Base-by-base conservation (phyloP, 2,797 vertebrate species). In the Sebastiscus albofasciatus region DNA sequence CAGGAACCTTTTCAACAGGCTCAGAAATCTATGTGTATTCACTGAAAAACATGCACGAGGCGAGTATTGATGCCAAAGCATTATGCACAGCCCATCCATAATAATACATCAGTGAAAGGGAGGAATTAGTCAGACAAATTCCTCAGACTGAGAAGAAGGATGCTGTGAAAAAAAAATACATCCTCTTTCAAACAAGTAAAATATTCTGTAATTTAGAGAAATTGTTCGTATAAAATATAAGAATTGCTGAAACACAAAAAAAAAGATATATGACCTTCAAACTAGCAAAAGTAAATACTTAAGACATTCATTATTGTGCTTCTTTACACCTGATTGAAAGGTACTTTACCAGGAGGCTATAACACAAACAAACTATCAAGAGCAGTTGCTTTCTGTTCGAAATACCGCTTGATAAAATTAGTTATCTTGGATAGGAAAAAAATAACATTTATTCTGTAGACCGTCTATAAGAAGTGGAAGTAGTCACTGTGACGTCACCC, bases 41-140 rank as follows among this genome's bases (percentile, higher is more conserved):
- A 86, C 79, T 71, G 62, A 58, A 85, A 82, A 91, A 89, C 77
- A 89, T 75, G 75, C 74, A 75, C 67, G 4, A 39, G 84, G 77
- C 46, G 14, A 58, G 66, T 87, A 93, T 87, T 84, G 90, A 93
- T 93, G 89, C 80, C 36, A 29, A 26, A 75, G 74, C 82, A 90
- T 86, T 92, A 91, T 88, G 82, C 88, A 81, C 65, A 61, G 74
- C 39, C 46, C 82, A 87, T 92, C 87, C 67, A 84, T 87, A 86
- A 85, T 84, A 88, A 89, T 72, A 71, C 67, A 74, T 85, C 79
- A 61, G 72, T 39, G 64, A 39, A 9, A 72, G 65, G 24, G 14
- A 80, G 46, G 42, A 77, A 82, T 73, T 70, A 71, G 74, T 9
- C 22, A 42, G 33, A 65, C 36, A 66, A 67, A 85, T 83, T 59